phyloP scores from a whole-genome alignment of 2,113 vertebrate genomes.

The Nothoprocta perdicaria region DNA sequence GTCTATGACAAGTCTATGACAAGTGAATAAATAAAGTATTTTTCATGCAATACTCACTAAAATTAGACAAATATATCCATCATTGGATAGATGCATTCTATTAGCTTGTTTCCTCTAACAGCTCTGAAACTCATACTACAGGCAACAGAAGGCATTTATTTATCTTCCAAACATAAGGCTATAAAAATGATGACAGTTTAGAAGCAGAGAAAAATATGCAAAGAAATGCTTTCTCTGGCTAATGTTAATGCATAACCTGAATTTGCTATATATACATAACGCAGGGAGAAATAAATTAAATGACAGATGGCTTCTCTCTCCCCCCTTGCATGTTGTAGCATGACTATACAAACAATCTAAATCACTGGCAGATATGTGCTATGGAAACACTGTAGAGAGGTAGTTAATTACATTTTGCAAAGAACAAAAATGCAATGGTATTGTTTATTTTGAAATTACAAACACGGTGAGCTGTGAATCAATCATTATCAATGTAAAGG shows the following conservation, averaged over 20 bases:
- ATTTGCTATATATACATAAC: conserved; percentile 48
- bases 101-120: neutral
- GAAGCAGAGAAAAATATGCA: conserved; percentile 37
- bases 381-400: neutral
- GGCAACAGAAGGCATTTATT: conserved; percentile 54
- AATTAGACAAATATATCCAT: conserved; percentile 3
- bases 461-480: conserved; percentile 37
- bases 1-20: neutral
- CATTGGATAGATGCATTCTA: neutral
- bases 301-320: conserved; percentile 55
- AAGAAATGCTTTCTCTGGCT: conserved; percentile 17
- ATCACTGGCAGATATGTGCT: neutral
- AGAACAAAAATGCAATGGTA: conserved; percentile 5
- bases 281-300: conserved; percentile 56
- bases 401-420: conserved; percentile 46
- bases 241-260: conserved; percentile 21
- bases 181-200: conserved; percentile 50
- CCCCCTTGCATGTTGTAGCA: neutral
- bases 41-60: neutral
- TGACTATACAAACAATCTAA: conserved; percentile 55
- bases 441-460: conserved; percentile 58
- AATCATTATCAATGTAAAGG: neutral
- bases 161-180: conserved; percentile 50
- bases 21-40: neutral
- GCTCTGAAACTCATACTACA: neutral